Percentiles rank a stretch among this genome's conserved stretches.
These are phyloP conservation scores for Scaptomyza reducta DNA, from an alignment of 2,888 invertebrate species.

Conservation along the genomic window DNA sequence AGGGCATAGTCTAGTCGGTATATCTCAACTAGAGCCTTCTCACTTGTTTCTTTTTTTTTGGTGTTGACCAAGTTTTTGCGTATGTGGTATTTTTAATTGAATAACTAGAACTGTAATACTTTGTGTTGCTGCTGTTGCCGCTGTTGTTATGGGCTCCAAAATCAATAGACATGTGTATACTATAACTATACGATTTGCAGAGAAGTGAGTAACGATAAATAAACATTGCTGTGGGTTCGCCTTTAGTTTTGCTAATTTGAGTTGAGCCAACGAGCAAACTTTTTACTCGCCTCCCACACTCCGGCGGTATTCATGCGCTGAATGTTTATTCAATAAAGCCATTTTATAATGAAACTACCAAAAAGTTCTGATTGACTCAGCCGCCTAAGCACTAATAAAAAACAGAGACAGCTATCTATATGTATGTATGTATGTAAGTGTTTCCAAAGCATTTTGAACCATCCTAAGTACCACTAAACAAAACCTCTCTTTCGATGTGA, in stretches of 20 bases:
- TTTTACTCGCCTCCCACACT: not conserved
- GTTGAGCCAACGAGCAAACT: slow-evolving; percentile 37
- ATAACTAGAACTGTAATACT: slow-evolving; percentile 63
- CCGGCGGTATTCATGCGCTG: not conserved
- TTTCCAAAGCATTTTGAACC: slow-evolving; percentile 11
- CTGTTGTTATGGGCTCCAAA: slow-evolving; percentile 18
- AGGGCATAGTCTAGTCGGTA: too few relatives aligned
- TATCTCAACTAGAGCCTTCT: slow-evolving; percentile 37
- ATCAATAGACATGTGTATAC: slow-evolving; percentile 24
- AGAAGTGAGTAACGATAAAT: slow-evolving; percentile 21
- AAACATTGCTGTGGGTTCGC: slow-evolving; percentile 35
- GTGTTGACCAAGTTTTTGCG: slow-evolving; percentile 37
- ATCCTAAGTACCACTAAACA: slow-evolving; percentile 32
- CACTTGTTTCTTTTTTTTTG: slow-evolving; percentile 10
- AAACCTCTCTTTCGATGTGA: slow-evolving; percentile 31
- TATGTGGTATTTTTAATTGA: slow-evolving; percentile 68
- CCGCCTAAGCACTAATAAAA: slow-evolving; percentile 54
- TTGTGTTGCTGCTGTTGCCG: slow-evolving; percentile 14
- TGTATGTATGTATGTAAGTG: not conserved
- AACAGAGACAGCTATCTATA: slow-evolving; percentile 6
- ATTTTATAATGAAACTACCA: slow-evolving; percentile 65
- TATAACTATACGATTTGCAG: not conserved
- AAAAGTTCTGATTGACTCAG: slow-evolving; percentile 69
- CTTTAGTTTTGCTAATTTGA: slow-evolving; percentile 46
- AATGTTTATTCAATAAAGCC: slow-evolving; percentile 55